Conservation (phyloP, 2,113 vertebrate species). For the Montifringilla adamsi region DNA sequence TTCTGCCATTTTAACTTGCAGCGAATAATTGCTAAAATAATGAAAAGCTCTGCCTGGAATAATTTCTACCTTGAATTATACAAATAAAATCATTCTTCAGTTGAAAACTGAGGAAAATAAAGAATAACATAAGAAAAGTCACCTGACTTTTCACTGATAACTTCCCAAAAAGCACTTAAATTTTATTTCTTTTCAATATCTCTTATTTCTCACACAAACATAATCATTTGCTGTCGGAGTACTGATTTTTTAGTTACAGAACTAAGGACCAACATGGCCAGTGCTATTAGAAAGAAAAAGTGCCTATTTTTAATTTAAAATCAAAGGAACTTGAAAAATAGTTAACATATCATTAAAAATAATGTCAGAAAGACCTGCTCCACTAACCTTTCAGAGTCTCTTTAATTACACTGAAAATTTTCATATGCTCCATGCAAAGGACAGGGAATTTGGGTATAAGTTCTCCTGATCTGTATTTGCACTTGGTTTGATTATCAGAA, state of each 20-base stretch:
- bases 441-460: background rate
- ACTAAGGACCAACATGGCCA: background rate
- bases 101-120: background rate
- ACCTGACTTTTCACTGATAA: background rate
- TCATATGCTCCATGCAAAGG: background rate
- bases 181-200: background rate
- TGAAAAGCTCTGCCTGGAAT: background rate
- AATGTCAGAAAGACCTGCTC: background rate
- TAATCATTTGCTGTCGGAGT: background rate
- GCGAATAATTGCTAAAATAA: background rate
- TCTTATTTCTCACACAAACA: background rate
- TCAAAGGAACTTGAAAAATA: background rate
- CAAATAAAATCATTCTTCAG: background rate
- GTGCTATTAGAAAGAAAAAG: background rate
- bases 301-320: background rate
- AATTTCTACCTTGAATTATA: background rate
- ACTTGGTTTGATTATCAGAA: background rate
- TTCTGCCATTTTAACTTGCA: background rate
- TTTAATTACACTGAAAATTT: conserved; percentile 14
- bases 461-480: conserved; percentile 23
- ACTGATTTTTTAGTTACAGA: background rate
- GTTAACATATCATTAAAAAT: background rate
- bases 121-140: background rate
- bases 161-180: background rate
- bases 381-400: background rate